Evolutionary conservation across 2,113 vertebrate genomes (phyloP), one percentile per base, ranked within the genome.

Genomic region (Oreamnos americanus): DNA sequence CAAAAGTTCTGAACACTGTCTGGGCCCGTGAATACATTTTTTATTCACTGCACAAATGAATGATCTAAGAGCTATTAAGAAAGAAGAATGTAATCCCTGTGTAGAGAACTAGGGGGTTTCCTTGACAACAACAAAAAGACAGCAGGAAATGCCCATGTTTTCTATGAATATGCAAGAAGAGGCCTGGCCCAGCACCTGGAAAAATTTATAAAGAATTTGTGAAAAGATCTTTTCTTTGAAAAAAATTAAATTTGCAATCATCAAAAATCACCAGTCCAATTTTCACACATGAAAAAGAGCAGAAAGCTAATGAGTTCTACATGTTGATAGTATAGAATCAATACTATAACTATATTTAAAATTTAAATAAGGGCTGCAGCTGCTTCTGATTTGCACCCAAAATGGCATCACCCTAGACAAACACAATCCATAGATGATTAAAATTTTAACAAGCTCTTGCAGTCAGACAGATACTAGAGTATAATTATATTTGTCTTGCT

Each of bases 61-160:
- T 97, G 96, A 97, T 97, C 96, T 98, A 98, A 98, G 96, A 97
- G 55, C 87, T 94, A 96, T 94, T 98, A 98, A 98, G 95, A 98
- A 98, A 98, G 95, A 98, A 98, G 97, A 98, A 98, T 98, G 97
- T 98, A 98, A 98, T 98, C 98, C 93, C 94, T 98, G 78, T 98
- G 93, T 98, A 91, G 98, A 98, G 91, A 98, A 93, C 78, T 96
- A 85, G 88, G 85, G 90, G 0, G 92, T 98, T 98, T 98, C 98
- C 98, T 92, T 98, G 98, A 98, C 98, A 98, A 99, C 98, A 98
- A 91, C 76, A 97, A 79, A 98, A 98, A 98, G 98, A 33, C 94
- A 98, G 92, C 94, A 96, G 60, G 84, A 97, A 98, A 98, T 98
- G 97, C 60, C 90, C 97, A 98, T 97, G 94, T 93, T 98, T 96